phyloP scores from a whole-genome alignment of 2,113 vertebrate species.

The Eolophus roseicapilla region DNA sequence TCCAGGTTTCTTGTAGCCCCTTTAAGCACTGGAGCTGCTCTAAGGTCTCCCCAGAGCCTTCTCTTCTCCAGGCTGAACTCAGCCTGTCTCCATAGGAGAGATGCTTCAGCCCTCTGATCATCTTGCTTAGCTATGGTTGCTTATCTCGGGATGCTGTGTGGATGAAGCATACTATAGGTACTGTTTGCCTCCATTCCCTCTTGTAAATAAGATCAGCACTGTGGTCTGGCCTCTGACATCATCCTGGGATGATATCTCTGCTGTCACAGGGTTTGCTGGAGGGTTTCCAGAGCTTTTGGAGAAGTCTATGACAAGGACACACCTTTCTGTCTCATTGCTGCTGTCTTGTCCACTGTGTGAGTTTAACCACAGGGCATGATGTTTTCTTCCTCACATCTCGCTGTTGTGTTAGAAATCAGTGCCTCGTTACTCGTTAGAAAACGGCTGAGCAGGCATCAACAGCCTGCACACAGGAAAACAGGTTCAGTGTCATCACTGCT shows the following conservation, averaged over 20 bases:
- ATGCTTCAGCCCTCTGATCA: too few species aligned
- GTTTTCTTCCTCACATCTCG: neutral
- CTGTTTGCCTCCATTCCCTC: neutral
- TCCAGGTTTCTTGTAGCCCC: too few species aligned
- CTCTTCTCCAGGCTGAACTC: too few species aligned
- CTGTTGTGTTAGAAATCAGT: neutral
- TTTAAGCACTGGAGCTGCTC: too few species aligned
- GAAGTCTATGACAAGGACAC: neutral
- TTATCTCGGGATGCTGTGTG: neutral
- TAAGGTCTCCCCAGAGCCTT: too few species aligned
- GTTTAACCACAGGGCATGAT: neutral
- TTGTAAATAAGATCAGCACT: rapidly evolving
- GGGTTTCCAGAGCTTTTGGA: neutral
- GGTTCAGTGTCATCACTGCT: neutral
- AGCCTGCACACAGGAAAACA: neutral
- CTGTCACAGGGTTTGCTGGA: neutral
- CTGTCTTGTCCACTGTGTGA: neutral
- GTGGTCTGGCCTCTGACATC: neutral
- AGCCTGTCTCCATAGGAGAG: too few species aligned
- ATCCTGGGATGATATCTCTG: neutral
- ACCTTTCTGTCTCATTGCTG: neutral
- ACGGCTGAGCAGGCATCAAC: neutral
- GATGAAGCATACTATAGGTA: neutral
- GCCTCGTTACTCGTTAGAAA: neutral
- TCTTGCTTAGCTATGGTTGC: neutral